Evolutionary conservation across 2,113 vertebrate species (phyloP), one percentile per base, ranked within the genome.

Genomic region (Dryoscopus gambensis): DNA sequence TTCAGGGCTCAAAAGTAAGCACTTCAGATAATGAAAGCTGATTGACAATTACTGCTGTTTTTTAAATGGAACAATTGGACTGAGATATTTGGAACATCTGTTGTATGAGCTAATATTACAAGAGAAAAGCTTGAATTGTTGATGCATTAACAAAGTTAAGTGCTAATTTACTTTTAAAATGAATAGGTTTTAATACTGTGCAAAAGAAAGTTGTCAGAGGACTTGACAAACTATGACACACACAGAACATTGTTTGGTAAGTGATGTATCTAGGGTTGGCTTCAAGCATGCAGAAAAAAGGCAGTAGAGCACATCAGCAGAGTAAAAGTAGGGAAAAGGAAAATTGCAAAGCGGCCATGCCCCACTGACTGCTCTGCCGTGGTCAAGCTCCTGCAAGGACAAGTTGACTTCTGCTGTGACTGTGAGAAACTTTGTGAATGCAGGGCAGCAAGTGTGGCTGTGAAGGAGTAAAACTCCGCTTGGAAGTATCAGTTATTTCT

Each of bases 11-110:
- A 67, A 89, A 69, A 31, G 12, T 70, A 86, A 83, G 70, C 24
- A 74, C 15, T 85, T 89, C 80, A 69, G 37, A 42, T 78, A 91
- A 96, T 46, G 42, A 86, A 88, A 90, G 40, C 12, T 59, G 64
- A 84, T 70, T 70, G 52, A 77, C 42, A 80, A 78, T 63, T 76
- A 90, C 25, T 57, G 25, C 33, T 75, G 6, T 70, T 22, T 68
- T 84, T 79, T 62, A 77, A 76, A 82, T 16, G 20, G n/a, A 94
- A 40, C 28, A 71, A 37, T 68, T 78, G n/a, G 44, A 47, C 56
- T 42, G 64, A 60, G 27, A 15, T 75, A 21, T 71, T 81, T 7
- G 57, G 28, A 95, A 49, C 20, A 95, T 27, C 25, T 87, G 23
- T 87, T 77, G 13, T 70, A 87, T 67, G 56, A 87, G 13, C 20